Evolutionary conservation across 1,140 invertebrate species (phyloP), one percentile per base, ranked within the genome.

Genomic region (Trachymyrmex septentrionalis): DNA sequence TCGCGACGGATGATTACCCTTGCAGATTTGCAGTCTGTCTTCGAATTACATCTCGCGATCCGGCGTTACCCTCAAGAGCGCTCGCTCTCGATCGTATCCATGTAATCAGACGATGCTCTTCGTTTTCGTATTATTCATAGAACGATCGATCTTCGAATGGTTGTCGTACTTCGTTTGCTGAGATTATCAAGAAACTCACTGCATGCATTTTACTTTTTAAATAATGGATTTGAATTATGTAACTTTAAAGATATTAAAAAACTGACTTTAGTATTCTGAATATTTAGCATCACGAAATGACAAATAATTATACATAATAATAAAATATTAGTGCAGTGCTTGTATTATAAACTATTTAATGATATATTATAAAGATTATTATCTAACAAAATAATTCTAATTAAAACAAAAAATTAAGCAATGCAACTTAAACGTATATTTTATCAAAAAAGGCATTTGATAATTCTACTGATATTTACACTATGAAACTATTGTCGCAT

Each of bases 51-150:
- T 53, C 63, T 64, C 71, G n/a, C 61, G 27, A 73, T 30, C 57
- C 61, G 16, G 10, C 16, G 48, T 57, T 73, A 48, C 7, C 53
- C n/a, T 63, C 61, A 12, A 85, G 21, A n/a, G 30, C 71, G 27
- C 5, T 12, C 67, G 66, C 34, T 16, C 44, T 21, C 34, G 57
- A 85, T 66, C 82, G 48, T 30, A 38, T 77, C 73, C 50, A 55
- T 44, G 59, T 78, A 85, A 78, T 85, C 59, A 66, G 38, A 57
- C 73, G 75, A 78, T 77, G 63, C 44, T 80, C 64, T 69, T 81
- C 63, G 84, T 86, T 80, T 80, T 44, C 85, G 76, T 81, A 61
- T 86, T 86, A 86, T 81, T 86, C 64, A 69, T 80, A 66, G 61
- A 80, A 80, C 48, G 24, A 86, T 86, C 85, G 53, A 86, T 86